Base-by-base conservation (phyloP, 2,888 invertebrate species). In the Epinotia demarniana region DNA sequence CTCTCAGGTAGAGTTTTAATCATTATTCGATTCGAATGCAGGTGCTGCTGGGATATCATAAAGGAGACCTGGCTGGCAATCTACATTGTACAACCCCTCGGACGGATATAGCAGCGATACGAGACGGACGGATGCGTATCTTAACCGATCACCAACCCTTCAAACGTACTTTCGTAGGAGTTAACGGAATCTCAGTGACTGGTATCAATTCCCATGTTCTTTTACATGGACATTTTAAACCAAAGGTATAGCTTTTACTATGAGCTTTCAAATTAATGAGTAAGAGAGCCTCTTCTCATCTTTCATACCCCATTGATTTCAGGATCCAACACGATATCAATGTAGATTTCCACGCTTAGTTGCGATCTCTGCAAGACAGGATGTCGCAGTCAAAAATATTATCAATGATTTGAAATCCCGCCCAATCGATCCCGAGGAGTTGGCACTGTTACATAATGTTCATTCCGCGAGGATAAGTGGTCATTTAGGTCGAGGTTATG, bases 1-100 rank as follows among this genome's bases (percentile, higher is more conserved):
- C 8, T 33, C 13, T 46, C 4, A 13, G 12, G 49, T 49, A 16
- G 33, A 33, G 12, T 49, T 16, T 12, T 13, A 4, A 49, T 16
- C 16, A 49, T 49, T 49, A 4, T 16, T 16, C 12, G 49, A 12
- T 49, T 49, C 19, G 9, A 19, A 18, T 19, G 80, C 95, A 89
- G 89, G 82, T 89, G 0, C 76, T 88, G 13, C 90, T 97, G 61
- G 95, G 96, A 0, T 96, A 96, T 92, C 96, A 96, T 84, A 92
- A 92, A 49, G 95, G 96, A 0, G 80, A 90, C 9, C 93, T 97
- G 72, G 96, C 97, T 0, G 95, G 96, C 0, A 97, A 97, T 86
- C 90, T 97, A 39, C 96, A 97, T 85, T 97, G 91, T 84, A 90
- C 93, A 0, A 89, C 84, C 2, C 96, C 97, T 0, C 89, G 94